Evolutionary conservation across 2,113 vertebrate genomes (phyloP).

Genomic region (Spermophilus dauricus): DNA sequence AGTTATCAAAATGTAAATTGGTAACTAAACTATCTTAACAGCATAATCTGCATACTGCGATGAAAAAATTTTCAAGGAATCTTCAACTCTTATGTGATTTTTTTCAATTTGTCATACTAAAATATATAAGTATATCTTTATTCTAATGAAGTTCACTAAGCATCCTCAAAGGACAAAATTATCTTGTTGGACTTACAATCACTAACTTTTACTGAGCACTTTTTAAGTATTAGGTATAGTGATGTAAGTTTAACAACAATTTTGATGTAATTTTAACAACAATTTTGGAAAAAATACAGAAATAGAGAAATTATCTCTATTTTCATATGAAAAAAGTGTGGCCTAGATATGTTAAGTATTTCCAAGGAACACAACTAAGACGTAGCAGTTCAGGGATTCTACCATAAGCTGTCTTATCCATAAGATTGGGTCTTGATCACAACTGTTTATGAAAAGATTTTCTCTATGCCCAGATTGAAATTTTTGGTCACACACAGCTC

Average conservation of each 20-base stretch:
- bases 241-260: not conserved
- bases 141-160: conserved; percentile 1
- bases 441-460: not conserved
- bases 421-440: not conserved
- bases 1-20: conserved; percentile 36
- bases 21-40: conserved; percentile 20
- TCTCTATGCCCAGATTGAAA: not conserved
- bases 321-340: conserved; percentile 3
- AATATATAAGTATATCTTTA: conserved; percentile 24
- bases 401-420: rapidly evolving
- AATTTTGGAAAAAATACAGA: not conserved
- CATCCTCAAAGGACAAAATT: conserved; percentile 2
- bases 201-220: not conserved
- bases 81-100: not conserved
- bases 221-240: not conserved
- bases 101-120: conserved; percentile 50
- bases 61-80: conserved; percentile 15
- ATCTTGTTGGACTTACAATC: not conserved
- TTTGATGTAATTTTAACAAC: too few species aligned
- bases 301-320: conserved; percentile 9
- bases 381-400: not conserved
- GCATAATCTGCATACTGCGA: not conserved
- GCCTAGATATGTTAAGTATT: not conserved
- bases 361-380: not conserved
- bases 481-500: not conserved